Evolutionary conservation across 2,113 vertebrate genomes (phyloP).

Genomic region (Paracanthobrama guichenoti): DNA sequence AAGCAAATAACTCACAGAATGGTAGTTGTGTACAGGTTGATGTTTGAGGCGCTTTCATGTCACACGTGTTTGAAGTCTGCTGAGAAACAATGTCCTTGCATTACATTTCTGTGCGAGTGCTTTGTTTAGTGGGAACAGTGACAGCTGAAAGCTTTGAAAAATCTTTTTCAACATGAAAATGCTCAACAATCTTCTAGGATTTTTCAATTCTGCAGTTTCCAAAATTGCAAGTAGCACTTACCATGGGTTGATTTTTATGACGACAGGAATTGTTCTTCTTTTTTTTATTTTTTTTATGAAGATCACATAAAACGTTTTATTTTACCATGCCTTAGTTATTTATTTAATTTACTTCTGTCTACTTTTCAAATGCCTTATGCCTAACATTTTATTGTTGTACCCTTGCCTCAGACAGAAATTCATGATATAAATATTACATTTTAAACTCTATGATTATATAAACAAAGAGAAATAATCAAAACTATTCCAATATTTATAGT

Average conservation of each 20-base stretch:
- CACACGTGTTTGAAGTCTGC: conserved; percentile 33
- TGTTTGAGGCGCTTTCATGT: conserved; percentile 41
- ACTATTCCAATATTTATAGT: neutral
- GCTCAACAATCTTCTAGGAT: neutral
- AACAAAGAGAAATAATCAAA: neutral
- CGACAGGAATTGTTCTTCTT: neutral
- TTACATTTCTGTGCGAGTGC: conserved; percentile 34
- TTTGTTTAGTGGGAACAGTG: conserved; percentile 39
- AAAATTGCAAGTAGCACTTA: neutral
- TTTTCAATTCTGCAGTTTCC: neutral
- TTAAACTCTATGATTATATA: neutral
- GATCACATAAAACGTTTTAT: neutral
- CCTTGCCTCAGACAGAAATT: neutral
- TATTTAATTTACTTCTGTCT: neutral
- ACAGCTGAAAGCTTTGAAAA: conserved; percentile 25
- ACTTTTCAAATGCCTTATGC: neutral
- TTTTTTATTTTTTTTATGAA: neutral
- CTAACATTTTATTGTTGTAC: neutral
- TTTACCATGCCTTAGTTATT: neutral
- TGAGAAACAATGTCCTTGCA: conserved; percentile 29
- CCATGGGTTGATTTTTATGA: neutral
- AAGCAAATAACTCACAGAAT: conserved; percentile 44
- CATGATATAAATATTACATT: neutral
- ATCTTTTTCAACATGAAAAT: conserved; percentile 26
- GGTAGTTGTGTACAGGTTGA: conserved; percentile 20